Conservation (phyloP, 2,113 vertebrate genomes). For the Cottus gobio region DNA sequence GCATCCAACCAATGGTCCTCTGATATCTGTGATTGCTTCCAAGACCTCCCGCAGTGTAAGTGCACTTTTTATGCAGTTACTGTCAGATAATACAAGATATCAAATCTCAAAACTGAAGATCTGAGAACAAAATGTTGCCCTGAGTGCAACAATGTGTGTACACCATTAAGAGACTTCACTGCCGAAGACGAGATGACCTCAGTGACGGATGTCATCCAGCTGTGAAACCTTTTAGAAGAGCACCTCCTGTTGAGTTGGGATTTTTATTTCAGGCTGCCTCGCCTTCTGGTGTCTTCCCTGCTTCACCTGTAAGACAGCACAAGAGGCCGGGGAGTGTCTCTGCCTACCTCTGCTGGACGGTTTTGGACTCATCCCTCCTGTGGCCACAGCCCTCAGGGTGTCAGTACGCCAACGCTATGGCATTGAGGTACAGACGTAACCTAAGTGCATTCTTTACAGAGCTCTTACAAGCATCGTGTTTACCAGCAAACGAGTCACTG, state of each 20-base stretch:
- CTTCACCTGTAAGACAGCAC: constrained; percentile 75
- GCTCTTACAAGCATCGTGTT: not conserved
- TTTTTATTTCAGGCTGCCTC: constrained; percentile 73
- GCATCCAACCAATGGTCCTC: constrained; percentile 70
- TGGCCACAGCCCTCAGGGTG: constrained; percentile 68
- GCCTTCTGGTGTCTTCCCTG: constrained; percentile 79
- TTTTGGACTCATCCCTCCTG: constrained; percentile 68
- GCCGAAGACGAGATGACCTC: not conserved
- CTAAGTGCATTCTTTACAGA: not conserved
- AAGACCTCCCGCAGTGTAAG: constrained; percentile 72
- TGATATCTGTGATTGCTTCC: constrained; percentile 75
- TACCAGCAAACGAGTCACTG: not conserved
- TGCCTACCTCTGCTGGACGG: constrained; percentile 80
- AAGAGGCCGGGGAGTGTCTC: constrained; percentile 76
- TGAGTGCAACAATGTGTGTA: too few relatives aligned
- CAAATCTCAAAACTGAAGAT: not conserved
- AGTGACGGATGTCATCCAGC: not conserved
- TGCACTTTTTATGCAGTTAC: not conserved
- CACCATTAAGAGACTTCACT: not conserved
- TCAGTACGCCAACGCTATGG: constrained; percentile 67
- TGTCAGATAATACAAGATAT: not conserved
- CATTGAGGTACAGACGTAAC: constrained; percentile 53
- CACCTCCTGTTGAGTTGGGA: not conserved
- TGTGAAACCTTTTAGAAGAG: not conserved
- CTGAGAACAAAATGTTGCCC: too few relatives aligned